phyloP scores from a whole-genome alignment of 2,797 vertebrate species.

The Hydrophis major region DNA sequence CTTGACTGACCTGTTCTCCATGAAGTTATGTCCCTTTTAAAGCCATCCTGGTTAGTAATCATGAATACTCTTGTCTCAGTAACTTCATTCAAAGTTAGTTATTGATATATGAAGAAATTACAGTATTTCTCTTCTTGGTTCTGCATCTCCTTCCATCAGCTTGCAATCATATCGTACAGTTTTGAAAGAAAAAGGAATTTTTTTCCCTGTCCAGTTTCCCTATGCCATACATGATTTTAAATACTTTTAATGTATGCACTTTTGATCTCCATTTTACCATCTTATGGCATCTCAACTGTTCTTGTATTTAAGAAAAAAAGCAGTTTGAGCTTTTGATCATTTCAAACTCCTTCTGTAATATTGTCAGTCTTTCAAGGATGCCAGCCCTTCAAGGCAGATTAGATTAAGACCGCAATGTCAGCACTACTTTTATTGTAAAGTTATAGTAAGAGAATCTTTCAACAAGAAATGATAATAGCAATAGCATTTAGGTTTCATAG shows the following conservation, averaged over 20 bases:
- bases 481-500: no score
- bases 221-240: background rate
- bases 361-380: background rate
- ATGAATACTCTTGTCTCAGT: background rate
- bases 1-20: background rate
- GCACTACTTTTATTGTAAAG: background rate
- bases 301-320: background rate
- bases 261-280: background rate
- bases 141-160: background rate
- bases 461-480: background rate
- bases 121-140: background rate
- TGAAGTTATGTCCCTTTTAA: background rate
- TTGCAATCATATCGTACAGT: background rate
- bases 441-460: background rate
- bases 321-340: background rate
- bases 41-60: background rate
- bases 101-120: background rate
- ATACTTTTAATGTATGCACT: background rate
- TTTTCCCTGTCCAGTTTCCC: background rate
- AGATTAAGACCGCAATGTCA: background rate
- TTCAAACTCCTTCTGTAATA: background rate
- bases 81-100: background rate
- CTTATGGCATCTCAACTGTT: background rate
- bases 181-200: background rate
- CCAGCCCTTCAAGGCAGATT: background rate